Percentiles rank a stretch among this genome's conserved stretches.
Evolutionary conservation across 2,113 vertebrate species (phyloP).

Genomic region (Morone chrysops): DNA sequence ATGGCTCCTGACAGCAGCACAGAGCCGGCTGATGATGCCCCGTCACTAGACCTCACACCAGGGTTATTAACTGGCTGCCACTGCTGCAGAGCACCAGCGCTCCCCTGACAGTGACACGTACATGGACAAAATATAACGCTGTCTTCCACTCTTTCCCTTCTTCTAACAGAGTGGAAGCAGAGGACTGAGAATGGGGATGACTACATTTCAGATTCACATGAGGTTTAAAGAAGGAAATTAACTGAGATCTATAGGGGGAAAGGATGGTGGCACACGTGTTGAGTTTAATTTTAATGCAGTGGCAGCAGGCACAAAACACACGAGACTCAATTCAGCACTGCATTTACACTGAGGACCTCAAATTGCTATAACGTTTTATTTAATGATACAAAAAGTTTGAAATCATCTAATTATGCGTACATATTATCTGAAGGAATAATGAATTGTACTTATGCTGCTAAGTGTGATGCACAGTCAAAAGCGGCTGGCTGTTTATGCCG

Average conservation of each 20-base stretch:
- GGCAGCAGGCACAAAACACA: constrained; percentile 6
- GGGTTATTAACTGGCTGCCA: constrained; percentile 80
- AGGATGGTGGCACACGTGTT: neutral
- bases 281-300: constrained; percentile 2
- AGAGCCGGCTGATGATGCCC: constrained; percentile 75
- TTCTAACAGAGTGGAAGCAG: constrained; percentile 24
- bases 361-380: constrained; percentile 20
- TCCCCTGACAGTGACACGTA: constrained; percentile 69
- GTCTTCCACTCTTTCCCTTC: constrained; percentile 29
- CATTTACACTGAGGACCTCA: constrained; percentile 3
- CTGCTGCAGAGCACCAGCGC: constrained; percentile 57
- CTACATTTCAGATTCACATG: constrained; percentile 50
- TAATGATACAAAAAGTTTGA: constrained; percentile 21
- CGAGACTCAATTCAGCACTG: neutral
- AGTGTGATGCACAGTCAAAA: too few relatives aligned
- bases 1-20: constrained; percentile 81
- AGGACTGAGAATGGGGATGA: constrained; percentile 10
- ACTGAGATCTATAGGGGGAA: constrained; percentile 22
- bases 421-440: constrained; percentile 26
- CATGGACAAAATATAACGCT: constrained; percentile 61
- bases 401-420: constrained; percentile 30
- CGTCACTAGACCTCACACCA: constrained; percentile 78
- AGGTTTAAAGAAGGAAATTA: constrained; percentile 39
- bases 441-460: neutral
- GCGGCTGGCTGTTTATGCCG: too few relatives aligned